A percentile compares a stretch with the other conserved stretches of the same genome.
These are phyloP conservation scores for Limenitis camilla DNA, from an alignment of 2,888 invertebrate species.

Conservation along the genomic window DNA sequence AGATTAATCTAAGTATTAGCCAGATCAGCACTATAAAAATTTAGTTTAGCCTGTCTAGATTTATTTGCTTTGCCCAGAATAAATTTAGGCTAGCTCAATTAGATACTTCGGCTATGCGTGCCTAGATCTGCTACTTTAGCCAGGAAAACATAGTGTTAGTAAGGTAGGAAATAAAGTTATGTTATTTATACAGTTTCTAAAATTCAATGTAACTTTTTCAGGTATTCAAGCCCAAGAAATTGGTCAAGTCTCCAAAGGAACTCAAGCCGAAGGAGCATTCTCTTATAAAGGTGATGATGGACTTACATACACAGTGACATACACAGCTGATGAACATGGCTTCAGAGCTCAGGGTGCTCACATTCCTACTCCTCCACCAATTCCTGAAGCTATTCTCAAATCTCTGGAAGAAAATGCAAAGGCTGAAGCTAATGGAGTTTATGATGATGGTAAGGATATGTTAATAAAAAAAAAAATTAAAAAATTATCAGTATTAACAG, in stretches of 20 bases:
- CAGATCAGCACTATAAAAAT: too few relatives aligned
- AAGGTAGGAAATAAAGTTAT: too few relatives aligned
- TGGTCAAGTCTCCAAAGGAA: conserved; percentile 51
- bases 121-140: too few relatives aligned
- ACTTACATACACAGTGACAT: conserved; percentile 67
- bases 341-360: conserved; percentile 73
- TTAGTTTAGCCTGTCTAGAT: too few relatives aligned
- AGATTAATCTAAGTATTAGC: too few relatives aligned
- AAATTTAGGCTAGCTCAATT: not conserved
- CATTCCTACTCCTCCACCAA: conserved; percentile 74
- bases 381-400: conserved; percentile 71
- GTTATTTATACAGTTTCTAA: not conserved
- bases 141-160: too few relatives aligned
- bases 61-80: too few relatives aligned
- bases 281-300: conserved; percentile 76
- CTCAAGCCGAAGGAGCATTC: conserved; percentile 66
- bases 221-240: conserved; percentile 72
- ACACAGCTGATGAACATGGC: conserved; percentile 75
- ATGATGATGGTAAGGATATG: conserved; percentile 58
- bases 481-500: not conserved
- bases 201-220: conserved; percentile 8
- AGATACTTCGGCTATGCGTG: too few relatives aligned
- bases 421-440: conserved; percentile 66
- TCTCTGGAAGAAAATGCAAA: conserved; percentile 63
- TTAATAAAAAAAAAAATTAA: not conserved